These are phyloP conservation scores for Clepsis dumicolana DNA, from an alignment of 2,888 invertebrate genomes.

Conservation along the genomic window DNA sequence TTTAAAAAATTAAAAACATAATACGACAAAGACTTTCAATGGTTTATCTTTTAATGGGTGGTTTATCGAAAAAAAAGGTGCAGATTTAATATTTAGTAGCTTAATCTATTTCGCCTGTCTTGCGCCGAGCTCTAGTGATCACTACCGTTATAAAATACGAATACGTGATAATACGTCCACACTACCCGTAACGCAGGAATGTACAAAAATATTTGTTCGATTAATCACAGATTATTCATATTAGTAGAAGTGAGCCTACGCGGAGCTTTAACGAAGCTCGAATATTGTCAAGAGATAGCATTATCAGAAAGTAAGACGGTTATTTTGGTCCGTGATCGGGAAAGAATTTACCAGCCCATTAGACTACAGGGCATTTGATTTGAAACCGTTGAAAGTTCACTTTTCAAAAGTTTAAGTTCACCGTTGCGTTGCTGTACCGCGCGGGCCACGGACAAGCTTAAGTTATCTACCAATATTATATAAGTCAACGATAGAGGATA, in stretches of 20 bases:
- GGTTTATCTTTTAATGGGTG: too few species aligned
- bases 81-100: not conserved
- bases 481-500: not conserved
- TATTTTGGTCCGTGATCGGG: not conserved
- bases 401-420: too few species aligned
- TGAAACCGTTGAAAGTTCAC: too few species aligned
- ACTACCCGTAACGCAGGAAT: conserved; percentile 83
- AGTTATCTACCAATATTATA: too few species aligned
- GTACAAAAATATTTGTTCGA: conserved; percentile 80
- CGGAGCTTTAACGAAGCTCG: conserved; percentile 38
- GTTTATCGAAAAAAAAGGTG: too few species aligned
- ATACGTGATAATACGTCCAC: conserved; percentile 24
- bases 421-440: too few species aligned
- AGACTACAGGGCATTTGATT: too few species aligned
- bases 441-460: too few species aligned
- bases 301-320: not conserved
- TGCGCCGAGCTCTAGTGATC: conserved; percentile 2
- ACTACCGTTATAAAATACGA: conserved; percentile 31
- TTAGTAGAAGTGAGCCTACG: conserved; percentile 56
- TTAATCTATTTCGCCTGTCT: not conserved
- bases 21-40: too few species aligned
- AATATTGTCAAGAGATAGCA: not conserved
- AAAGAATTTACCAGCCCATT: too few species aligned
- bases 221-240: conserved; percentile 70
- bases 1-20: too few species aligned